Percentiles rank a stretch among this genome's conserved stretches.
These are phyloP conservation scores for Acyrthosiphon pisum DNA, from an alignment of 1,140 invertebrate genomes.

Conservation along the genomic window DNA sequence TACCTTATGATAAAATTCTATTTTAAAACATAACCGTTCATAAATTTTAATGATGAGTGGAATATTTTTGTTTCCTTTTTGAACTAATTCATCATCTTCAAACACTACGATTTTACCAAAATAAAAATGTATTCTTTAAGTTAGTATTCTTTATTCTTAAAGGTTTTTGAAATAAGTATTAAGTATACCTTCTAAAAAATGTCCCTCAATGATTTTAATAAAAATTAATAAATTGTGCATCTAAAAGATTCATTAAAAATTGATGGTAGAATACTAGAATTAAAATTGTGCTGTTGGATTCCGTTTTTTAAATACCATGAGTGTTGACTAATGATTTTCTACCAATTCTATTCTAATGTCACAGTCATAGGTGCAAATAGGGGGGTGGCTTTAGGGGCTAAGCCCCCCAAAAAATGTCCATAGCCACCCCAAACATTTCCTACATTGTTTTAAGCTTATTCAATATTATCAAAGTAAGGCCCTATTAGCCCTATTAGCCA, in stretches of 20 bases:
- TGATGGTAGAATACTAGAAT: neutral
- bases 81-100: constrained; percentile 42
- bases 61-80: constrained; percentile 39
- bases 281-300: neutral
- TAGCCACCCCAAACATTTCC: too few species aligned
- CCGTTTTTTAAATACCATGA: neutral
- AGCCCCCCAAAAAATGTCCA: too few species aligned
- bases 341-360: neutral
- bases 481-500: too few species aligned
- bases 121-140: neutral
- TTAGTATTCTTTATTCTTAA: too few species aligned
- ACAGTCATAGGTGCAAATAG: too few species aligned
- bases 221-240: neutral
- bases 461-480: too few species aligned
- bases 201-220: neutral
- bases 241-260: neutral
- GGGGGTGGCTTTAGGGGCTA: too few species aligned
- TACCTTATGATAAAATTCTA: constrained; percentile 52
- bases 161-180: neutral
- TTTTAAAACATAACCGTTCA: constrained; percentile 29
- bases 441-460: too few species aligned
- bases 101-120: neutral
- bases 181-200: neutral
- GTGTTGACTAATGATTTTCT: neutral
- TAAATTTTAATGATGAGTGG: constrained; percentile 37